phyloP scores from a whole-genome alignment of 2,113 vertebrate species.

The Struthio camelus region DNA sequence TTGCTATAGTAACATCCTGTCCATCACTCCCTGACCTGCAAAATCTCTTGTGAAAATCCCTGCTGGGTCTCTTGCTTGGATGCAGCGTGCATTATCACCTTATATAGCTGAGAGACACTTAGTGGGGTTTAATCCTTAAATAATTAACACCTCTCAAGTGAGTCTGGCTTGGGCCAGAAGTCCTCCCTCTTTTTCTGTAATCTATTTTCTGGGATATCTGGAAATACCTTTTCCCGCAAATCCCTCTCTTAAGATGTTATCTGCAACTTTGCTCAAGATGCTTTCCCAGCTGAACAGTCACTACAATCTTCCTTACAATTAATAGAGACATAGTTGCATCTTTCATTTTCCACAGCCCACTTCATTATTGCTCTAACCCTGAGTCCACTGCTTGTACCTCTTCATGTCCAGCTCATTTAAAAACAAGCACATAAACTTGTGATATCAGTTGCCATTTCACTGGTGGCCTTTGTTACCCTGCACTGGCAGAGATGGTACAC shows the following conservation, averaged over 20 bases:
- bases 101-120: slow-evolving; percentile 41
- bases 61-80: slow-evolving; percentile 25
- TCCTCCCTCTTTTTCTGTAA: not conserved
- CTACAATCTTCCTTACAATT: not conserved
- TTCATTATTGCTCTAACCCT: not conserved
- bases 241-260: slow-evolving; percentile 35
- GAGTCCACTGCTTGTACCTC: not conserved
- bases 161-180: slow-evolving; percentile 8
- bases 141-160: slow-evolving; percentile 56
- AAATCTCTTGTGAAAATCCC: slow-evolving; percentile 49
- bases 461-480: not conserved
- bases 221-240: slow-evolving; percentile 15
- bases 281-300: not conserved
- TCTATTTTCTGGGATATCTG: slow-evolving; percentile 24
- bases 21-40: slow-evolving; percentile 60
- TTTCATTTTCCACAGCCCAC: not conserved
- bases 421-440: not conserved
- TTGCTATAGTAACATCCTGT: slow-evolving; percentile 69
- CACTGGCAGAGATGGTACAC: not conserved
- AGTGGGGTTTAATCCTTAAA: slow-evolving; percentile 53
- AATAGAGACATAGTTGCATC: not conserved
- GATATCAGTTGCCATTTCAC: not conserved
- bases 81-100: slow-evolving; percentile 43
- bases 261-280: slow-evolving; percentile 14
- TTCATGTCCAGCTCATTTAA: not conserved